These are phyloP conservation scores for Coryphaenoides rupestris DNA, from an alignment of 2,113 vertebrate species.

Conservation along the genomic window DNA sequence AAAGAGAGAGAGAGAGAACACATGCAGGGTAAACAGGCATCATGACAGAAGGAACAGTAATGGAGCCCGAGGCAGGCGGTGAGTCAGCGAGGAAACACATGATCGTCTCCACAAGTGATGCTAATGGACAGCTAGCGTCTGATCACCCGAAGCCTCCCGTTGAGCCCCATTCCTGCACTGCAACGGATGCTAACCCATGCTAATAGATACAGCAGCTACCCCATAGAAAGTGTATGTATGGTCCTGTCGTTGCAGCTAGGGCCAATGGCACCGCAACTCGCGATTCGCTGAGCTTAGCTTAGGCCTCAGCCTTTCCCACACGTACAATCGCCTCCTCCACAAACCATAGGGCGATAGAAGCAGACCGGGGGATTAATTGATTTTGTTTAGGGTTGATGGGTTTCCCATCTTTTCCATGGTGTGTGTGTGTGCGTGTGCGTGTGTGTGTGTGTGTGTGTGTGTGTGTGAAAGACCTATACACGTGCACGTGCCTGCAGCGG, in stretches of 20 bases:
- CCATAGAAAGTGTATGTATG: too few species aligned
- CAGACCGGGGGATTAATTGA: slow-evolving; percentile 39
- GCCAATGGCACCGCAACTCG: too few species aligned
- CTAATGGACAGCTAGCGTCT: slow-evolving; percentile 11
- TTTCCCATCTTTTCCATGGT: slow-evolving; percentile 40
- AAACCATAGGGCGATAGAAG: slow-evolving; percentile 11
- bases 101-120: slow-evolving; percentile 20
- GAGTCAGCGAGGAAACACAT: slow-evolving; percentile 42
- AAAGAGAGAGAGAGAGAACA: too few species aligned
- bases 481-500: slow-evolving; percentile 21
- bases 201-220: too few species aligned
- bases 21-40: too few species aligned
- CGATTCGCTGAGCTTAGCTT: too few species aligned
- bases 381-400: slow-evolving; percentile 64
- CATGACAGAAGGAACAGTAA: neutral
- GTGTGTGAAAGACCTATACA: slow-evolving; percentile 32
- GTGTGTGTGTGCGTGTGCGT: too few species aligned
- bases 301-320: slow-evolving; percentile 9
- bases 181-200: neutral
- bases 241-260: too few species aligned
- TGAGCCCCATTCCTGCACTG: neutral
- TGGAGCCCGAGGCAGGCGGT: slow-evolving; percentile 20
- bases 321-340: slow-evolving; percentile 17
- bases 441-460: too few species aligned
- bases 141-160: slow-evolving; percentile 7